Evolutionary conservation across 2,113 vertebrate species (phyloP).

Genomic region (Pseudorectes ferrugineus): DNA sequence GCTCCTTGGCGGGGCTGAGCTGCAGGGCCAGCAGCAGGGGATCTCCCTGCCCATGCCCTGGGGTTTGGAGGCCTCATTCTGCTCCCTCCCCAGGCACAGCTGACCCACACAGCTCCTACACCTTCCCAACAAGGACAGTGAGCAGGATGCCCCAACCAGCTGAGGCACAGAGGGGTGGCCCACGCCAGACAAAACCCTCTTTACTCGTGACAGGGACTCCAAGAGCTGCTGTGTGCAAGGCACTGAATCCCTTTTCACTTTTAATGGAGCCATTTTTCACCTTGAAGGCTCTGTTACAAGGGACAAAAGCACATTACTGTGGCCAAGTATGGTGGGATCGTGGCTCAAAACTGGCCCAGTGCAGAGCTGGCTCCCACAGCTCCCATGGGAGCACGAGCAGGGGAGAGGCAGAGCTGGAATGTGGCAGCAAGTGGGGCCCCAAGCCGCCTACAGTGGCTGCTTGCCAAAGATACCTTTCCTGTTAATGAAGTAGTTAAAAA

Average conservation of each 20-base stretch:
- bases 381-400: rapidly evolving
- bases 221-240: neutral
- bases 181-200: rapidly evolving
- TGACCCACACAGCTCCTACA: neutral
- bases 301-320: neutral
- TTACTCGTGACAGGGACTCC: neutral
- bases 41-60: neutral
- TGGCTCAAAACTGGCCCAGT: rapidly evolving
- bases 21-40: neutral
- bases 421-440: neutral
- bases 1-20: neutral
- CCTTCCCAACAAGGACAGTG: rapidly evolving
- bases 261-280: neutral
- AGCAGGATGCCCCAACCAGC: rapidly evolving
- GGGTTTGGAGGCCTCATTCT: rapidly evolving
- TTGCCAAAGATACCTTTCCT: neutral
- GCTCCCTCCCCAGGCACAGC: neutral
- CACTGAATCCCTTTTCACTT: rapidly evolving
- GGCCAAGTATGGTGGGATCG: rapidly evolving
- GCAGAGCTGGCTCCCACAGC: neutral
- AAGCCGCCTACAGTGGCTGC: neutral
- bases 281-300: neutral
- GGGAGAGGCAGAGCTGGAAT: neutral
- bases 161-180: rapidly evolving
- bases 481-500: neutral